These are phyloP conservation scores for Buteo buteo DNA, from an alignment of 2,113 vertebrate genomes.

Conservation along the genomic window DNA sequence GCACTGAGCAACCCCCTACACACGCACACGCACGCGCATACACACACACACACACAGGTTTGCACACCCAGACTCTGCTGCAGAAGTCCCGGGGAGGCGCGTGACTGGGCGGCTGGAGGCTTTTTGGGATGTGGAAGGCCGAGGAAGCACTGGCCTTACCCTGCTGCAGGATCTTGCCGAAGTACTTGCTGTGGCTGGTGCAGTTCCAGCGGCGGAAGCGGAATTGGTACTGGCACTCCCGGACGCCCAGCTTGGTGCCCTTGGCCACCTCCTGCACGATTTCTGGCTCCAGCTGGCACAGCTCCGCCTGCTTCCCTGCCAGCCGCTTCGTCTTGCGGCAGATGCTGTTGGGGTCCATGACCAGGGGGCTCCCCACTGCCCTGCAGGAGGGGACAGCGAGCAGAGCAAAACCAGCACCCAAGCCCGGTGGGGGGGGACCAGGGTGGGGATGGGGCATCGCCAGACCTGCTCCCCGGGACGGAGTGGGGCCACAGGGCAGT, in stretches of 20 bases:
- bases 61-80: background rate
- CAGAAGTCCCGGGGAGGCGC: background rate
- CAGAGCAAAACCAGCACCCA: conserved; percentile 32
- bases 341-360: conserved; percentile 98
- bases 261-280: conserved; percentile 92
- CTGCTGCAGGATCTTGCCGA: conserved; percentile 95
- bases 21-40: background rate
- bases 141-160: conserved; percentile 74
- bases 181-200: conserved; percentile 96
- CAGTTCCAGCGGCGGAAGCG: conserved; percentile 97
- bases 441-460: background rate
- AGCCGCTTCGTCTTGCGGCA: conserved; percentile 94
- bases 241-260: conserved; percentile 88
- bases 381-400: conserved; percentile 70
- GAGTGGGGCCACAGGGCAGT: background rate
- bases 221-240: conserved; percentile 97
- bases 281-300: conserved; percentile 95
- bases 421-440: background rate
- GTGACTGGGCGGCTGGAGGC: background rate
- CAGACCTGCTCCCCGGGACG: background rate
- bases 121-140: background rate
- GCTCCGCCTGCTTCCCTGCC: conserved; percentile 89
- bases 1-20: background rate
- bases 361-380: conserved; percentile 96
- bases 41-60: background rate